These are phyloP conservation scores for Chrosomus eos DNA, from an alignment of 2,797 vertebrate species.

Conservation along the genomic window DNA sequence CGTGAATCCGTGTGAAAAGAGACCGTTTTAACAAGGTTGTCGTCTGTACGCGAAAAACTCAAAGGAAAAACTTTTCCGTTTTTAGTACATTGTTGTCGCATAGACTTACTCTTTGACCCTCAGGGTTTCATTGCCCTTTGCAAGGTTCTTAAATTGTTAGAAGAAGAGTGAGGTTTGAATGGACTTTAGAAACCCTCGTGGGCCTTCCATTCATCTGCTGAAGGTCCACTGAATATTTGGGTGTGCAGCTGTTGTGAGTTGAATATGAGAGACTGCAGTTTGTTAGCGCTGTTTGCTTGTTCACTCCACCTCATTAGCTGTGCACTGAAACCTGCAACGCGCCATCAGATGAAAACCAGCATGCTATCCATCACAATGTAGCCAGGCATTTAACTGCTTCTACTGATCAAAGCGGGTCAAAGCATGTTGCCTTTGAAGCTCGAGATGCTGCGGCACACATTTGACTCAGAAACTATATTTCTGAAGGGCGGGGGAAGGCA, in stretches of 20 bases:
- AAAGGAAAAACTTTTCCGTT: neutral
- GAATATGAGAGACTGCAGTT: constrained; percentile 16
- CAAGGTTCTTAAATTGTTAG: neutral
- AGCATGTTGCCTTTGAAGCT: constrained; percentile 46
- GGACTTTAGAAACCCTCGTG: neutral
- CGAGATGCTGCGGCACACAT: neutral
- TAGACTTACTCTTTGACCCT: neutral
- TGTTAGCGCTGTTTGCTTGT: constrained; percentile 26
- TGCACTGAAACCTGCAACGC: constrained; percentile 30
- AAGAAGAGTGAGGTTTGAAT: neutral
- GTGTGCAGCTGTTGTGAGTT: neutral
- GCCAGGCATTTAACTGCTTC: constrained; percentile 30
- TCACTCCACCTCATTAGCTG: constrained; percentile 38
- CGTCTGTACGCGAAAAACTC: neutral
- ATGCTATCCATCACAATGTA: constrained; percentile 33
- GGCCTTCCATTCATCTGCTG: neutral
- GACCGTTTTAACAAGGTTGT: neutral
- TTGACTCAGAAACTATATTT: constrained; percentile 1
- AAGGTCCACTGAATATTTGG: constrained; percentile 14
- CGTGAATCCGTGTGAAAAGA: neutral
- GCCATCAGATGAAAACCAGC: constrained; percentile 21
- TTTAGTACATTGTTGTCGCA: neutral
- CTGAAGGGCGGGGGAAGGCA: neutral
- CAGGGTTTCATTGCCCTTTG: neutral
- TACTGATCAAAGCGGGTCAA: constrained; percentile 6